phyloP scores from a whole-genome alignment of 2,797 vertebrate species.

The Poliocrania exsul region DNA sequence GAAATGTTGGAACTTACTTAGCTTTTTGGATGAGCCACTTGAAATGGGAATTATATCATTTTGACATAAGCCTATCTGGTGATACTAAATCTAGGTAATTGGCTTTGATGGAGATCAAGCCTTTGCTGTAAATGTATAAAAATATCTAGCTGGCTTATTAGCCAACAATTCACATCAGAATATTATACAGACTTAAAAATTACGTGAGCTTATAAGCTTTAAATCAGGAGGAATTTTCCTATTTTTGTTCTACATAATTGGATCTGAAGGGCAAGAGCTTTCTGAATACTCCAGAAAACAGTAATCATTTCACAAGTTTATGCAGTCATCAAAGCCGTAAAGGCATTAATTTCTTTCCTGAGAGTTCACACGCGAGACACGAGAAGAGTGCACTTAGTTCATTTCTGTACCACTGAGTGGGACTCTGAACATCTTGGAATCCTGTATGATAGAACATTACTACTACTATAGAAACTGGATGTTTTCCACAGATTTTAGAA shows the following conservation, averaged over 20 bases:
- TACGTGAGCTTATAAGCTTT: neutral
- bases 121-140: neutral
- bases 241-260: neutral
- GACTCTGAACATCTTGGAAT: neutral
- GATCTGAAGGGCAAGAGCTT: neutral
- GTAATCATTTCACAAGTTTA: neutral
- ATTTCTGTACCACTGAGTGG: neutral
- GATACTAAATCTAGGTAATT: neutral
- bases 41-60: slow-evolving; percentile 30
- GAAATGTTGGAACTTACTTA: slow-evolving; percentile 20
- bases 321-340: neutral
- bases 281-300: neutral
- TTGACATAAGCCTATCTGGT: slow-evolving; percentile 16
- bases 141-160: neutral
- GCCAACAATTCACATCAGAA: neutral
- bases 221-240: neutral
- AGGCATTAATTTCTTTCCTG: neutral
- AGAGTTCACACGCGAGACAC: neutral
- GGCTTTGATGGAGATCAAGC: neutral
- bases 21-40: slow-evolving; percentile 33
- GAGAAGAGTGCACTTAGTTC: neutral
- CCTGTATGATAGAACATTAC: neutral
- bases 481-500: neutral
- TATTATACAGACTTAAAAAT: neutral
- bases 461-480: neutral